These are phyloP conservation scores for Phylloscopus whistleri DNA, from an alignment of 2,113 vertebrate species.

Conservation along the genomic window DNA sequence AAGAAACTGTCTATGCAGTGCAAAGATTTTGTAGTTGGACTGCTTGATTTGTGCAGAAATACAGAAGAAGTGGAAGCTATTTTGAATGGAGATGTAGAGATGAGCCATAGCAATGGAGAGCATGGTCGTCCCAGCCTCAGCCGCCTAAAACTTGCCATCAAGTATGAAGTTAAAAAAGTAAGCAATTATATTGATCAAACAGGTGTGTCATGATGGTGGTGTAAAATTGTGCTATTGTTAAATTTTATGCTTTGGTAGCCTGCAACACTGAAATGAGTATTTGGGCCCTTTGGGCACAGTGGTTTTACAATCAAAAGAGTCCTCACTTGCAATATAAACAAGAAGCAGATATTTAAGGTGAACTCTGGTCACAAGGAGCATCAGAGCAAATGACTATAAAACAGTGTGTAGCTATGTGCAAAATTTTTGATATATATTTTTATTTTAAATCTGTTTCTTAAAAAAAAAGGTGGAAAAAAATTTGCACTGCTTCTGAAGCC, in stretches of 20 bases:
- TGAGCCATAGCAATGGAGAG: constrained; percentile 60
- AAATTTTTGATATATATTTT: background rate
- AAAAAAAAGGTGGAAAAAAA: background rate
- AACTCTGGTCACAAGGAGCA: background rate
- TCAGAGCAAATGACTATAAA: background rate
- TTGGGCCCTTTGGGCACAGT: background rate
- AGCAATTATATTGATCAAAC: constrained; percentile 15
- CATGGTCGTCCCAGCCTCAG: constrained; percentile 81
- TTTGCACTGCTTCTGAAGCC: background rate
- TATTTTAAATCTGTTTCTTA: background rate
- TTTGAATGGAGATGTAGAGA: constrained; percentile 86
- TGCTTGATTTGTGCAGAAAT: constrained; percentile 93
- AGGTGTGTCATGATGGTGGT: background rate
- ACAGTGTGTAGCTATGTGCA: background rate
- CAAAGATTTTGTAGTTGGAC: constrained; percentile 95
- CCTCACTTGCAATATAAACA: background rate
- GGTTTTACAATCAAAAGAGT: background rate
- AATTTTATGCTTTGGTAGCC: background rate
- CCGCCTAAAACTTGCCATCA: constrained; percentile 93
- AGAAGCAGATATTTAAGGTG: background rate
- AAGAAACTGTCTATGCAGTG: constrained; percentile 94
- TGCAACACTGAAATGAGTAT: background rate
- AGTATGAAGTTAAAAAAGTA: constrained; percentile 98
- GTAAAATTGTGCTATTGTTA: background rate
- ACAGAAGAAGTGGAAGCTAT: constrained; percentile 95